Base-by-base conservation (phyloP, 2,888 invertebrate species). In the Cotesia congregata region DNA sequence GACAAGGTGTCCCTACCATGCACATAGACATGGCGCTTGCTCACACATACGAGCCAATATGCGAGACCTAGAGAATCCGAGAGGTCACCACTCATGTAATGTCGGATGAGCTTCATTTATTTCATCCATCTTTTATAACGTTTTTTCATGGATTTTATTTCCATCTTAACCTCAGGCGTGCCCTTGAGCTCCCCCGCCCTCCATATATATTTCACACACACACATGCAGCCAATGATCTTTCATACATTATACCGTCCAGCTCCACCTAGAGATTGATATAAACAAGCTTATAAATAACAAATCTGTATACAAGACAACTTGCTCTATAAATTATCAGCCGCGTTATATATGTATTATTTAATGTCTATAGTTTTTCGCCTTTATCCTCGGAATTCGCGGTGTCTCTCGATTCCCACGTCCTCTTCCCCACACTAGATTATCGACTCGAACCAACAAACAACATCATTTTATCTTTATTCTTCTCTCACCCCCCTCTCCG, bases 11-110 rank as follows among this genome's bases (percentile, higher is more conserved):
- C 50, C 12, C 12, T 50, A 12, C 9, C 12, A 50, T 50, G 30
- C 30, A 30, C 30, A 30, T 30, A 30, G 30, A 30, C 30, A 50
- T 50, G 50, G 12, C 50, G 6, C 50, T 50, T 50, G 50, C 9
- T 50, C 4, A 50, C 4, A 50, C 9, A 50, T 50, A 50, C 50
- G 12, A 50, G 50, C 50, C 7, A 88, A 88, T 87, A 30, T 3
- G 30, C 30, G 50, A 50, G 12, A 50, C 50, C 9, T 30, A 50
- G 12, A 12, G 50, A 50, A 87, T 86, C 86, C 86, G 87, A 88
- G 84, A 84, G 87, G 86, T 86, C 87, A 86, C 83, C 81, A 83
- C 83, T 83, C 81, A 81, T 83, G 84, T 82, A 84, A 85, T 86
- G 83, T 86, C 84, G 81, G 85, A 84, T 85, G 85, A 85, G 85